Percentiles rank a stretch among this genome's conserved stretches.
Evolutionary conservation across 2,797 vertebrate species (phyloP).

Genomic region (Tapera naevia): DNA sequence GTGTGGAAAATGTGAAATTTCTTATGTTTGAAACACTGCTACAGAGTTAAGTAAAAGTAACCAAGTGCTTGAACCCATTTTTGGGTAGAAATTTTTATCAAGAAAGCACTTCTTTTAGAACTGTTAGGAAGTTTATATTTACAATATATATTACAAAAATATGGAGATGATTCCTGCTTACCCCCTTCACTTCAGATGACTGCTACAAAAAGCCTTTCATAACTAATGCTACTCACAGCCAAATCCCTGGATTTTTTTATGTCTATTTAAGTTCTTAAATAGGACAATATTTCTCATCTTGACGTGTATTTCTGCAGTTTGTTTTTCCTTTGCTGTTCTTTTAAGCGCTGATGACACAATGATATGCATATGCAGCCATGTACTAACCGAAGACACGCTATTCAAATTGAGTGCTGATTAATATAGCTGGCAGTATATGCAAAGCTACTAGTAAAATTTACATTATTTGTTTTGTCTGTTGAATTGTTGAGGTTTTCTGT

Average conservation of each 20-base stretch:
- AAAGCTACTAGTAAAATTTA: neutral
- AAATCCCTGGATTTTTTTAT: neutral
- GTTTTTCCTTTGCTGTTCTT: neutral
- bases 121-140: neutral
- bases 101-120: neutral
- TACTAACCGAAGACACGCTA: neutral
- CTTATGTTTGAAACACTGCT: neutral
- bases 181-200: neutral
- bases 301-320: neutral
- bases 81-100: neutral
- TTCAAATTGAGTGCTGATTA: neutral
- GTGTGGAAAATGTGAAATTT: neutral
- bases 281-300: neutral
- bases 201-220: neutral
- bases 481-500: neutral
- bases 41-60: neutral
- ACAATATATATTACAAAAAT: neutral
- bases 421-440: neutral
- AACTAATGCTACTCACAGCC: neutral
- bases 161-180: neutral
- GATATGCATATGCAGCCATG: neutral
- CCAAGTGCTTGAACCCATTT: neutral
- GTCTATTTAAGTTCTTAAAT: neutral
- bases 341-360: neutral
- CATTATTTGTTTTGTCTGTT: neutral